These are phyloP conservation scores for Semibalanus balanoides DNA, from an alignment of 1,140 invertebrate genomes.

Conservation along the genomic window DNA sequence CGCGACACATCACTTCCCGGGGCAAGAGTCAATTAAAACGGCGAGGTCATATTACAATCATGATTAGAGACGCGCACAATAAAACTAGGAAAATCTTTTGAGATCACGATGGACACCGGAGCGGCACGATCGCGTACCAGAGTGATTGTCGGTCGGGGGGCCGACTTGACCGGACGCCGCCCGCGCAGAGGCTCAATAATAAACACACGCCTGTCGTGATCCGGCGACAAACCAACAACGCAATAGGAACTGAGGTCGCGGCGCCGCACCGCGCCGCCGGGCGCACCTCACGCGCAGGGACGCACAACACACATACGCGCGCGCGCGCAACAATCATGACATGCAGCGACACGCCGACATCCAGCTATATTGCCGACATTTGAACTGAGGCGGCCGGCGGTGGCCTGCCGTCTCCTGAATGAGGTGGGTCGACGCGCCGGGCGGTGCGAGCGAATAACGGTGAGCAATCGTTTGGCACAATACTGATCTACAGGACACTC, in stretches of 20 bases:
- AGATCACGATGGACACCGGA: neutral
- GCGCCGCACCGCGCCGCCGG: too few relatives aligned
- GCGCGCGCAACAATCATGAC: neutral
- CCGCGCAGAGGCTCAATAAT: neutral
- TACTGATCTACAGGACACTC: constrained; percentile 9
- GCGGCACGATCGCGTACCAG: too few relatives aligned
- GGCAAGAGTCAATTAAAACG: neutral
- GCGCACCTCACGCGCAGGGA: too few relatives aligned
- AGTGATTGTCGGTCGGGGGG: too few relatives aligned
- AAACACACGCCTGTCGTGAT: neutral
- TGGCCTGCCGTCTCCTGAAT: neutral
- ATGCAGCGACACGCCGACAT: neutral
- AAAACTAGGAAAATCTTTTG: neutral
- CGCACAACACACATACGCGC: neutral
- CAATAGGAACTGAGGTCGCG: neutral
- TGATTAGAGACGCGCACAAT: neutral
- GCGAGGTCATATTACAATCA: neutral
- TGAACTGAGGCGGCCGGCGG: neutral
- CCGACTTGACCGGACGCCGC: neutral
- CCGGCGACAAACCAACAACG: neutral
- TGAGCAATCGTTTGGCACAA: constrained; percentile 12
- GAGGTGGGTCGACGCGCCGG: neutral
- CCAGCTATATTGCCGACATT: neutral
- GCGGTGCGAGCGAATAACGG: neutral
- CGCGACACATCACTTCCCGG: neutral